Conservation (phyloP, 2,113 vertebrate species). For the Ancistrus triradiatus region DNA sequence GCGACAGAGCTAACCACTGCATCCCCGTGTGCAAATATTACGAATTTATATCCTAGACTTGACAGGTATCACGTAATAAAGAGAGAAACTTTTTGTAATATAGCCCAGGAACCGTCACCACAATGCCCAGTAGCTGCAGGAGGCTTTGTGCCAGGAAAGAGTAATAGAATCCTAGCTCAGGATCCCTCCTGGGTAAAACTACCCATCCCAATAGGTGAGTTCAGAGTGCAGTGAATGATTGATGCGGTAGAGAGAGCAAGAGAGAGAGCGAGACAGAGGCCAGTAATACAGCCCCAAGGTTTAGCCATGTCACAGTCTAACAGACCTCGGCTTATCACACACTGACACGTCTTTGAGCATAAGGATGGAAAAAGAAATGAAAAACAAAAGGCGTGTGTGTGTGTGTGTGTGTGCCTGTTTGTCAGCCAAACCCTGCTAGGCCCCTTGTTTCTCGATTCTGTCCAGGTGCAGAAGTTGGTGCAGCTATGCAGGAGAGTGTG, state of each 20-base stretch:
- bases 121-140: slow-evolving; percentile 2
- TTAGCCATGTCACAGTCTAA: neutral
- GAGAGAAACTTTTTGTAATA: no score
- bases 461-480: slow-evolving; percentile 1
- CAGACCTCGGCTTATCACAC: neutral
- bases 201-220: slow-evolving; percentile 10
- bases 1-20: no score
- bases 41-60: no score
- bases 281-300: neutral
- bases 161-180: slow-evolving; percentile 27
- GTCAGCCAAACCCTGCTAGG: neutral
- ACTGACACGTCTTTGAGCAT: neutral
- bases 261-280: neutral
- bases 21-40: no score
- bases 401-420: slow-evolving; percentile 7
- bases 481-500: slow-evolving; percentile 8
- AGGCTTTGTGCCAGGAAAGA: slow-evolving; percentile 1
- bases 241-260: neutral
- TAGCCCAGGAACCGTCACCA: no score
- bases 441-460: neutral
- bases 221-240: slow-evolving; percentile 29
- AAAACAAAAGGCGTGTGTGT: neutral
- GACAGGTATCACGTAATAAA: no score
- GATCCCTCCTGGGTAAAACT: slow-evolving; percentile 31
- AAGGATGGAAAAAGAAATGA: no score